Evolutionary conservation across 2,113 vertebrate genomes (phyloP), one percentile per base, ranked within the genome.

Genomic region (Apeltes quadracus): DNA sequence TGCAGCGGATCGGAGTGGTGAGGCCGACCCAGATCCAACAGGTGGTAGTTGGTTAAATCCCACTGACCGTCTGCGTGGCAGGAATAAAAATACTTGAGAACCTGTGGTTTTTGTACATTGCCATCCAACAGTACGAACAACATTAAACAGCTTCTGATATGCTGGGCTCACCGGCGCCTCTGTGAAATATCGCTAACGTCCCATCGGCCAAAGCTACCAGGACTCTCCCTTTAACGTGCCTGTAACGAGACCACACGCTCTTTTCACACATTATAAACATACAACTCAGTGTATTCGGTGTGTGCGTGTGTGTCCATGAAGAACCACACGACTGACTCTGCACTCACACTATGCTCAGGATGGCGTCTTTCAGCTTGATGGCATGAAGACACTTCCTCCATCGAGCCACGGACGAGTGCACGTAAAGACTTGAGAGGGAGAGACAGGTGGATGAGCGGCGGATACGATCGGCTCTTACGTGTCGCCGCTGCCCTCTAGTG

Each of bases 311-410:
- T 51, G 36, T 69, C 2, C 8, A 20, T 71, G 12, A 61, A 27
- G 3, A 32, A 78, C 56, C n/a, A 3, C 36, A 29, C 10, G 18
- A 22, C 4, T 1, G 4, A 58, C 51, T 29, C 12, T 51, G 16
- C 69, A 94, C 97, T 88, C 93, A 99, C 98, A 99, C 98, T 43
- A 99, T 91, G 84, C 96, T 96, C 70, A 99, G 94, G 39, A 99
- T 98, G 0, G 98, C 97, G 83, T 99, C 98, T 89, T 99, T 99
- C 63, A 99, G 94, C 90, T 98, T 99, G 90, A 98, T 99, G 0
- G 98, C 97, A 61, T 99, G 98, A 62, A 99, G 95, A 91, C 98
- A 99, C 81, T 97, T 98, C 91, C 96, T 98, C 97, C 98, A 99
- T 81, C 95, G 95, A 66, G 95, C 95, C 57, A 99, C 96, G 0